Base-by-base conservation (phyloP, 1,140 invertebrate species). In the Micrasema minimum region DNA sequence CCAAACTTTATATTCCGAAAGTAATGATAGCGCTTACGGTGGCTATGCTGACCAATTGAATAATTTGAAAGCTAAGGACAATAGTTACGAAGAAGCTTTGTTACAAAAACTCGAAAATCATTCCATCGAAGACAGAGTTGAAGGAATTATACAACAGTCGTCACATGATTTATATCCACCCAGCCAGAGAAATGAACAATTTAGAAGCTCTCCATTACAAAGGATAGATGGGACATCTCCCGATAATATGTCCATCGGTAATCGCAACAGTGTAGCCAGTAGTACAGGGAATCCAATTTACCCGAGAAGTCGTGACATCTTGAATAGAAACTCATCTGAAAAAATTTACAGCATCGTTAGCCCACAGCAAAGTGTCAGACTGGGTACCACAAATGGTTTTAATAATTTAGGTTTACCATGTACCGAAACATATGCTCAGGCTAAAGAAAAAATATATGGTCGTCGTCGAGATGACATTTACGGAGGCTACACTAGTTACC, bases 1-100 rank as follows among this genome's bases (percentile, higher is more conserved):
- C 64, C 83, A 84, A 78, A 78, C 81, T 50, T 68, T 84, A 26
- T 85, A 85, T 77, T 77, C 80, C 71, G 83, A 84, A 59, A 75
- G 74, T 45, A 82, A 79, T 61, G 74, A 76, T 23, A 76, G 72
- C 46, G 71, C 74, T 50, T 76, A 76, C 48, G 72, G 72, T 16
- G 75, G 75, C 7, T 74, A 55, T 18, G 59, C 14, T 11, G 74
- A 72, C 11, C 59, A 59, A 9, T 18, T 23, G 5, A 62, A 55
- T 20, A 62, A 55, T 31, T 16, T 66, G 16, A 67, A 66, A 37
- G 26, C 48, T 10, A 55, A 57, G 6, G 65, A 51, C 12, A 26
- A 61, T 26, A 37, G 45, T 6, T 72, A 61, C 31, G 50, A 35
- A 9, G 62, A 71, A 26, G 20, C 64, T 12, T 31, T 61, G 18